Evolutionary conservation across 2,797 vertebrate genomes (phyloP).

Genomic region (Phoxinus dragarum): DNA sequence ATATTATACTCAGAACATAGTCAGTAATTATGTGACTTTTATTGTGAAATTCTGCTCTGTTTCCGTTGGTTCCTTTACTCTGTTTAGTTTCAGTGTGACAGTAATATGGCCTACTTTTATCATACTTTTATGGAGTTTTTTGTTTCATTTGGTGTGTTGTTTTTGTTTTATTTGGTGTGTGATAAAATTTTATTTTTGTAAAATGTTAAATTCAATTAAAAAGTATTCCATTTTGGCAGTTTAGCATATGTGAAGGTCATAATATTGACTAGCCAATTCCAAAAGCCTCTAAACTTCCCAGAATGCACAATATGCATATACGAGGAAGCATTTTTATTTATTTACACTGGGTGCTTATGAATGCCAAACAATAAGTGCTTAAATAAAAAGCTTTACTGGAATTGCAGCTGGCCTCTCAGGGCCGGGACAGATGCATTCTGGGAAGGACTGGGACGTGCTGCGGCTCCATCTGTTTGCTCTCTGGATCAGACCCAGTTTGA

Average conservation of each 20-base stretch:
- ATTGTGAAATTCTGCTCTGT: background rate
- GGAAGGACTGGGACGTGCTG: conserved; percentile 63
- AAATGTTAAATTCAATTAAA: background rate
- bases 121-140: too few species aligned
- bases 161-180: background rate
- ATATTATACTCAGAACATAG: background rate
- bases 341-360: conserved; percentile 46
- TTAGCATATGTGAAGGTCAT: background rate
- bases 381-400: conserved; percentile 71
- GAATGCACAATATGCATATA: background rate
- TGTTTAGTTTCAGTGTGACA: background rate
- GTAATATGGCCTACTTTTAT: too few species aligned
- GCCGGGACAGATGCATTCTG: conserved; percentile 33
- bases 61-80: background rate
- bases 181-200: background rate
- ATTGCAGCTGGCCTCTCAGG: conserved; percentile 68
- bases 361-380: conserved; percentile 55
- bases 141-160: too few species aligned
- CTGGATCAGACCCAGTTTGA: conserved; percentile 70
- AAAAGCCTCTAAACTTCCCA: background rate
- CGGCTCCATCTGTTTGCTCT: conserved; percentile 77
- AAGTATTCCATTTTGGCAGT: background rate
- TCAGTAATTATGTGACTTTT: background rate
- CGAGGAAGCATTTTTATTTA: background rate
- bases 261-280: background rate